Evolutionary conservation across 2,797 vertebrate species (phyloP), one percentile per base, ranked within the genome.

Genomic region (Schizopygopsis pylzovi): DNA sequence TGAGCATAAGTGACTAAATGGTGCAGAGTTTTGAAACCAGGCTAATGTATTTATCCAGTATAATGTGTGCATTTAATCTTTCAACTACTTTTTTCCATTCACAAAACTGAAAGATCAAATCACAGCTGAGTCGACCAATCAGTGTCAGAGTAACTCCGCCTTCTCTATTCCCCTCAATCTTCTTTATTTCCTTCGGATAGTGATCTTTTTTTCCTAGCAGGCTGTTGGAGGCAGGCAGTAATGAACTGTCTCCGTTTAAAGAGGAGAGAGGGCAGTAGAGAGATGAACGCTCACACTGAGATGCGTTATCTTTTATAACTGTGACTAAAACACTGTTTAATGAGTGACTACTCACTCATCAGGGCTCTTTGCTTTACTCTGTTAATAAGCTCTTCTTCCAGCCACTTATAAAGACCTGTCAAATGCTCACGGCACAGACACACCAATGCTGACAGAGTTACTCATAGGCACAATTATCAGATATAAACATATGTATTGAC

Each of bases 351-450:
- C 83, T 90, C 86, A 86, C 81, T 89, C 88, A 88, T 85, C 82
- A 85, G 73, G 18, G 72, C 82, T 85, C 83, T 87, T 85, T 76
- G 78, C 82, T 85, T 83, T 75, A 67, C 56, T 79, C 33, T 83
- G 75, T 86, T 87, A 88, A 89, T 89, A 88, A 87, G 82, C 63
- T 81, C 76, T 87, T 90, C 59, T 86, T 54, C 93, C 92, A 93
- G 93, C 92, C 88, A 85, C 84, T 90, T 86, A 90, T 89, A 90
- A 72, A 89, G 89, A 85, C 83, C 67, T 25, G 49, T 82, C 82
- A 86, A 87, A 68, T 79, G 43, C 73, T 78, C 49, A 75, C 47
- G 83, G 85, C 81, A 77, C 45, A 79, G 61, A 67, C 68, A 49
- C 86, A 61, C 65, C 39, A 70, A 49, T 71, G 45, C 79, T 54